phyloP scores from a whole-genome alignment of 1,140 invertebrate genomes.

The Steinernema feltiae region DNA sequence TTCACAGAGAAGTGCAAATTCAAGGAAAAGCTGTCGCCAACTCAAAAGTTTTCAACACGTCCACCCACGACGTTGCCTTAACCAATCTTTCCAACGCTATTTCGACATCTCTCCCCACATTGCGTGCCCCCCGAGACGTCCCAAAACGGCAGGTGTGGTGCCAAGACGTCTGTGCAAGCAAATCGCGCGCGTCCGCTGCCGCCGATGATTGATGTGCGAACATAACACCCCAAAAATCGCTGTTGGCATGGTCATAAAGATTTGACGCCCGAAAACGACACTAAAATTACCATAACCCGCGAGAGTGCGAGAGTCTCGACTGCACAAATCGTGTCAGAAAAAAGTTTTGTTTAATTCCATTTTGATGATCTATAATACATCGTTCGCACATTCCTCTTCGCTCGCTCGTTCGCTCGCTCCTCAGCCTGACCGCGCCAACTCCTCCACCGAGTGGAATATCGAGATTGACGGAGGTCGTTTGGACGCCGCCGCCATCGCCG shows the following conservation, averaged over 20 bases:
- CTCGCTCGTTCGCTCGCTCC: background rate
- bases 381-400: no score
- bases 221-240: background rate
- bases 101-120: no score
- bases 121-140: no score
- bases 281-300: background rate
- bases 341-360: background rate
- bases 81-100: no score
- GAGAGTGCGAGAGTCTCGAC: background rate
- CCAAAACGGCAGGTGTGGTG: no score
- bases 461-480: background rate
- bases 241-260: background rate
- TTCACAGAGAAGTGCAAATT: no score
- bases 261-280: background rate
- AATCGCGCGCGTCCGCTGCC: no score
- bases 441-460: slow-evolving; percentile 4
- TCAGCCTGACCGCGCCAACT: background rate
- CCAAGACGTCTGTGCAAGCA: no score
- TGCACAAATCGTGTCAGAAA: background rate
- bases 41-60: no score
- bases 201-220: background rate
- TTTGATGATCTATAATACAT: background rate
- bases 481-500: background rate
- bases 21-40: no score
- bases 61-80: no score